Conservation (phyloP, 2,797 vertebrate species). For the Synanceia verrucosa region DNA sequence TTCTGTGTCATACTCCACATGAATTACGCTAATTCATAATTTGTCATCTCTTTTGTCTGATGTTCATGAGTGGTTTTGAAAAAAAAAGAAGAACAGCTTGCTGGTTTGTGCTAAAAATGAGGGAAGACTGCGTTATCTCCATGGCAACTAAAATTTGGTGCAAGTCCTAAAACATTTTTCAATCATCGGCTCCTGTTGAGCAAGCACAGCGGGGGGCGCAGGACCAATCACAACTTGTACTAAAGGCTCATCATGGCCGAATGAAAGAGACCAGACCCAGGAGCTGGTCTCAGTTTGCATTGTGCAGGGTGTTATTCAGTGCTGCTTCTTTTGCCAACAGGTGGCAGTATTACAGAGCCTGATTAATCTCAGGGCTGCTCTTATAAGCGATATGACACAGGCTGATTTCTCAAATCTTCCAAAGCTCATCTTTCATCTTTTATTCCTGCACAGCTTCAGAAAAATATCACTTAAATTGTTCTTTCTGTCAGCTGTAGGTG, state of each 20-base stretch:
- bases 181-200: slow-evolving; percentile 30
- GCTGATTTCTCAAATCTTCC: neutral
- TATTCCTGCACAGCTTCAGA: neutral
- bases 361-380: neutral
- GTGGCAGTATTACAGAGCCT: slow-evolving; percentile 58
- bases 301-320: neutral
- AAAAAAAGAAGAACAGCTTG: neutral
- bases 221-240: slow-evolving; percentile 55
- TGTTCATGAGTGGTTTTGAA: slow-evolving; percentile 27
- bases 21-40: slow-evolving; percentile 41
- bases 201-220: slow-evolving; percentile 45
- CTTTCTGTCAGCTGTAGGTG: neutral
- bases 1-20: slow-evolving; percentile 34
- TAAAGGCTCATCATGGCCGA: slow-evolving; percentile 54
- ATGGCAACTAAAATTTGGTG: slow-evolving; percentile 58
- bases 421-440: neutral
- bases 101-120: slow-evolving; percentile 31
- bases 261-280: slow-evolving; percentile 46
- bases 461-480: neutral
- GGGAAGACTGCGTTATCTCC: slow-evolving; percentile 44
- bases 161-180: slow-evolving; percentile 47
- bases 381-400: neutral
- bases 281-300: slow-evolving; percentile 15
- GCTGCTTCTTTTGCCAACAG: slow-evolving; percentile 44
- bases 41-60: slow-evolving; percentile 27